Conservation (phyloP, 1,140 invertebrate species). For the Whitmania pigra region DNA sequence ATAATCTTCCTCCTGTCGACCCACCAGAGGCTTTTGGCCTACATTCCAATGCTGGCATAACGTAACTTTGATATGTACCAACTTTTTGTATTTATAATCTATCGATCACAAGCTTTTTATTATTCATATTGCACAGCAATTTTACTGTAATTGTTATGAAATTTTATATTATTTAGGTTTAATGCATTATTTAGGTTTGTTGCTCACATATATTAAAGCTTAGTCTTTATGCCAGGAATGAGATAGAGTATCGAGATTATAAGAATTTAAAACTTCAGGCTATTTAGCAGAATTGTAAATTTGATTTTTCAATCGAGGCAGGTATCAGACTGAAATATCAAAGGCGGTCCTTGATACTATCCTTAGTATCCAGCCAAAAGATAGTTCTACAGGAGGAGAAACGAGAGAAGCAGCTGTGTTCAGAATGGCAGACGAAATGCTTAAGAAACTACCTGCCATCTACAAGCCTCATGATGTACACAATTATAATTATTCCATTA, state of each 20-base stretch:
- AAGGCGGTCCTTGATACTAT: slow-evolving; percentile 87
- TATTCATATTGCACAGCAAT: too few relatives aligned
- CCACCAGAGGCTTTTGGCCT: slow-evolving; percentile 89
- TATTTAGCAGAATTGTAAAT: too few relatives aligned
- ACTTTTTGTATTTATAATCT: too few relatives aligned
- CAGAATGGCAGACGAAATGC: slow-evolving; percentile 77
- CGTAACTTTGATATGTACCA: slow-evolving; percentile 45
- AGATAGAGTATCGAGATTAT: too few relatives aligned
- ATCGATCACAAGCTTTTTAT: too few relatives aligned
- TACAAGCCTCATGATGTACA: slow-evolving; percentile 45
- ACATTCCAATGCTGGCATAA: slow-evolving; percentile 88
- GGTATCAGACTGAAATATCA: slow-evolving; percentile 76
- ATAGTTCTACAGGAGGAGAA: slow-evolving; percentile 62
- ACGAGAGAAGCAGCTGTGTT: slow-evolving; percentile 77
- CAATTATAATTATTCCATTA: too few relatives aligned
- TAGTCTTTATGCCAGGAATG: too few relatives aligned
- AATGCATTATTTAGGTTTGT: too few relatives aligned
- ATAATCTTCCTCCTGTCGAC: slow-evolving; percentile 62
- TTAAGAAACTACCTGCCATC: slow-evolving; percentile 73
- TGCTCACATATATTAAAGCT: too few relatives aligned
- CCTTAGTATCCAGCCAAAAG: slow-evolving; percentile 85
- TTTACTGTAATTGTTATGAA: too few relatives aligned
- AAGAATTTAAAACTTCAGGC: too few relatives aligned
- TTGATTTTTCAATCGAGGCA: slow-evolving; percentile 28
- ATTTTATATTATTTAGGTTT: too few relatives aligned